Evolutionary conservation across 2,113 vertebrate genomes (phyloP), one percentile per base, ranked within the genome.

Genomic region (Paramormyrops kingsleyae): DNA sequence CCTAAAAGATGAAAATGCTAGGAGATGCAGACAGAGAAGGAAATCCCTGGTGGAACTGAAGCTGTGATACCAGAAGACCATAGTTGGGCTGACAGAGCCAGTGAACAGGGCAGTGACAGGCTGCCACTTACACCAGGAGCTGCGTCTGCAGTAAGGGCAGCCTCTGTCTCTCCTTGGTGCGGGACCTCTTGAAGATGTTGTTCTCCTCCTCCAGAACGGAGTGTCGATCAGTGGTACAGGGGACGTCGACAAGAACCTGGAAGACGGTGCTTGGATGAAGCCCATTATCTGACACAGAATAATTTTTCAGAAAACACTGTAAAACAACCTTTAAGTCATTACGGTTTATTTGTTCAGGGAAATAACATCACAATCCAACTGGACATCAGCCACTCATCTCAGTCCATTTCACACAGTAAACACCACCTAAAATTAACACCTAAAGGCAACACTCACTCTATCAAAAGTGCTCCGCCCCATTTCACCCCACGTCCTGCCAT

Each of bases 161-260:
- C 92, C 88, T 95, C 91, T 97, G 96, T 21, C 98, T 96, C 92
- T 99, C 98, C 27, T 95, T 96, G 52, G 93, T 96, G 91, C 98
- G 95, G 0, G 31, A 95, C 87, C 70, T 96, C 83, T 92, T 96
- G 92, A 99, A 99, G 91, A 99, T 97, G 92, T 98, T 99, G 95
- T 99, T 99, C 1, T 98, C 97, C 0, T 98, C 95, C 90, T 99
- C 97, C 83, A 93, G 94, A 35, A 97, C 93, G 0, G 98, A 98
- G 90, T 98, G 98, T 89, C 98, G 96, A 94, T 99, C 99, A 3
- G 97, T 97, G 0, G 97, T 99, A 92, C 98, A 99, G 42, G 98
- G 99, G 42, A 97, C 98, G 31, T 99, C 99, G 89, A 99, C 98
- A 77, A 99, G 96, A 19, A 99, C 99, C 98, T 99, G 93, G 46